Evolutionary conservation across 1,140 invertebrate species (phyloP).

Genomic region (Cydia splendana): DNA sequence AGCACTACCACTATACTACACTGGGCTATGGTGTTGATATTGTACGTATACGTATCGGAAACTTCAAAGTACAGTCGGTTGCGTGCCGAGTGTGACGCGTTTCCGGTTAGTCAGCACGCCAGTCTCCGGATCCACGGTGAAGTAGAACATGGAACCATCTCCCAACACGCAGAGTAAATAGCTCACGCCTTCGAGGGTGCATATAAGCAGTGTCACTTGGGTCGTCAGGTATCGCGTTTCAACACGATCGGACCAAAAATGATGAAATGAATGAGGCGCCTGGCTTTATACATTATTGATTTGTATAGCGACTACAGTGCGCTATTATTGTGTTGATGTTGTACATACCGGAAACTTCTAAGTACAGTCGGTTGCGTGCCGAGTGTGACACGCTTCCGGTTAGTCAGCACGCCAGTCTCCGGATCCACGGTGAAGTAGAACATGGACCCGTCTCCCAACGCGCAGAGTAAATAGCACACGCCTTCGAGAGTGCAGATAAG

Average conservation of each 20-base stretch:
- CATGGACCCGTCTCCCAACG: conserved; percentile 98
- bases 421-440: conserved; percentile 95
- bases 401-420: conserved; percentile 85
- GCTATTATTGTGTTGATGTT: no score
- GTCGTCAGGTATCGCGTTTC: no score
- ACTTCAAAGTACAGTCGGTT: conserved; percentile 62
- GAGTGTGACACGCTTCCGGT: conserved; percentile 95
- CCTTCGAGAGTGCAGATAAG: conserved; percentile 97
- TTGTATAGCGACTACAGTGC: no score
- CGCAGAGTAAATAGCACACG: conserved; percentile 94
- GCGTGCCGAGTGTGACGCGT: conserved; percentile 97
- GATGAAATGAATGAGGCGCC: no score
- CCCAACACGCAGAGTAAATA: conserved; percentile 96
- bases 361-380: conserved; percentile 98
- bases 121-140: conserved; percentile 87
- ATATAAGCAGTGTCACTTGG: conserved; percentile 97
- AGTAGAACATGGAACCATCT: conserved; percentile 99
- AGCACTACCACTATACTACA: no score
- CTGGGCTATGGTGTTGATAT: no score
- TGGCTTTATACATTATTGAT: no score
- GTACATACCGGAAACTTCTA: conserved; percentile 87
- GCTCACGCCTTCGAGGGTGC: conserved; percentile 94
- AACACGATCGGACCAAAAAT: no score
- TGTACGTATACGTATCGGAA: no score
- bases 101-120: conserved; percentile 91